Evolutionary conservation across 1,140 invertebrate species (phyloP).

Genomic region (Myzus persicae): DNA sequence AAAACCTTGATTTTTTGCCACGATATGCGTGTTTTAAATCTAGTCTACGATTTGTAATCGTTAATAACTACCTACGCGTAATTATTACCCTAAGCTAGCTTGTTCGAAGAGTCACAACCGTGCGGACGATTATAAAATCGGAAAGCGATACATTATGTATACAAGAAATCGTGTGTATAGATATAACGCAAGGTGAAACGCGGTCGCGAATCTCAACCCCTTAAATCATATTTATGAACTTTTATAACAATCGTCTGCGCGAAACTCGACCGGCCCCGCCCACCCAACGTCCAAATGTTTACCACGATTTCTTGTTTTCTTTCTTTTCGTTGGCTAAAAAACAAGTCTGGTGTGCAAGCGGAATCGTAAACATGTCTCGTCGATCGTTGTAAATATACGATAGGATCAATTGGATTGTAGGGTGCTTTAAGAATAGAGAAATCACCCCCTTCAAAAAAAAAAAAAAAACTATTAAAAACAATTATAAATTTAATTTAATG

Average conservation of each 20-base stretch:
- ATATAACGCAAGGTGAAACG: not conserved
- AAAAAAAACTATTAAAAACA: not conserved
- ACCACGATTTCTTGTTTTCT: not conserved
- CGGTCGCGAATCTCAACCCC: not conserved
- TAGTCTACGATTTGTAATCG: not conserved
- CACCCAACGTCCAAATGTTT: not conserved
- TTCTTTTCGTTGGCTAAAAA: not conserved
- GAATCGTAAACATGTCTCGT: not conserved
- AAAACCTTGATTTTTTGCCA: not conserved
- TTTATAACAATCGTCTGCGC: not conserved
- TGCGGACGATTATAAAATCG: not conserved
- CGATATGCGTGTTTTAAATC: not conserved
- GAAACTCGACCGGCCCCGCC: not conserved
- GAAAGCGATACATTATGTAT: not conserved
- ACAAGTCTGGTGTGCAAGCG: no score
- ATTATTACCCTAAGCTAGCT: not conserved
- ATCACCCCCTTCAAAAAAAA: not conserved
- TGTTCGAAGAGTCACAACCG: no score
- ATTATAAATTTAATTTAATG: not conserved
- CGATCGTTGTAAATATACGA: not conserved
- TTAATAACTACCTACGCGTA: not conserved
- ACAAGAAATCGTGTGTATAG: not conserved
- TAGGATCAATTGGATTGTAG: no score
- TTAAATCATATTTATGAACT: slow-evolving; percentile 7
- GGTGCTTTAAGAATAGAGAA: not conserved